Base-by-base conservation (phyloP, 2,888 invertebrate species). In the Dasypogon diadema region DNA sequence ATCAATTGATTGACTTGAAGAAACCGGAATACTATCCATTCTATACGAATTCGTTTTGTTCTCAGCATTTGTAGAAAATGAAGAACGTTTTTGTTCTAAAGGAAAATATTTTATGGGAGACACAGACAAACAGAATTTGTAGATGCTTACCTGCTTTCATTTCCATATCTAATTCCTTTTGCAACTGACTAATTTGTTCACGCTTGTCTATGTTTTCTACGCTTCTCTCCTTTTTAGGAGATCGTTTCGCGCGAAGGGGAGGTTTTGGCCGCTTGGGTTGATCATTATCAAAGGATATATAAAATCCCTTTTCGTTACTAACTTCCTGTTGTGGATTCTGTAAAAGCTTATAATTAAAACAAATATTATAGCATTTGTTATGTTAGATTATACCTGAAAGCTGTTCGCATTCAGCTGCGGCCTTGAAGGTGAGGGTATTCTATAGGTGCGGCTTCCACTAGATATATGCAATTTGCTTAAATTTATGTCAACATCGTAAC, bases 241-340 rank as follows among this genome's bases (percentile, higher is more conserved):
- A 94, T 76, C 91, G 89, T 83, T 94, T 94, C 76, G 89, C 89
- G 79, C 96, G 88, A 72, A 96, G 87, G 14, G 95, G 94, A 1
- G 96, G 97, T 85, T 97, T 97, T 14, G 96, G 95, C 82, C 95
- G 89, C 83, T 94, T 94, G 14, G 96, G 95, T 81, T 92, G 92
- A 75, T 94, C 94, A 84, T 93, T 92, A 83, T 96, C 96, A 84
- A 98, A 96, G 68, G 96, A 94, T 83, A 98, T 95, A 85, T 97
- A 97, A 87, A 98, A 98, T 30, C 95, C 94, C 85, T 95, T 94
- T 84, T 94, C 93, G 77, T 87, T 88, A 10, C 85, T 85, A 3
- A 87, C 83, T 79, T 88, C 89, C 42, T 87, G 84, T 75, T 84
- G 83, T 78, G 81, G 87, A 83, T 84, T 88, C 87, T 78, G 22